Evolutionary conservation across 2,797 vertebrate species (phyloP).

Genomic region (Pampus argenteus): DNA sequence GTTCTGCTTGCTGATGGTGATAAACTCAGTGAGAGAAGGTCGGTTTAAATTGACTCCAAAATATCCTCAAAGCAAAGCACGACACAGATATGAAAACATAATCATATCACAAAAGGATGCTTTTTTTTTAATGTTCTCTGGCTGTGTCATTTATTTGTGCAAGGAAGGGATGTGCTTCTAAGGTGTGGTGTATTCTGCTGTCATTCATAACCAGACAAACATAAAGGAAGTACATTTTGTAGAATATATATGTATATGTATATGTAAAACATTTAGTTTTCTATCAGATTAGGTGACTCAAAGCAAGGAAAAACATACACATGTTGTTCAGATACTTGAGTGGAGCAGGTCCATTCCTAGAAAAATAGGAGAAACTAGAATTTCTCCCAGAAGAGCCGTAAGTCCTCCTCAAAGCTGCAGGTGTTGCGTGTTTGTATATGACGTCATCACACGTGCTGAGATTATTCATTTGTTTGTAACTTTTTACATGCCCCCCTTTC

Average conservation of each 20-base stretch:
- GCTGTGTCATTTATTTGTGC: background rate
- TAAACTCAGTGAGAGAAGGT: background rate
- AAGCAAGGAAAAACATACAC: constrained; percentile 1
- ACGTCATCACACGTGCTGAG: constrained; percentile 1
- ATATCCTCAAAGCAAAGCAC: background rate
- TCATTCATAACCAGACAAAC: background rate
- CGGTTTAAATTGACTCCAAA: background rate
- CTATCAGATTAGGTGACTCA: background rate
- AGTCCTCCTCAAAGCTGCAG: constrained; percentile 23
- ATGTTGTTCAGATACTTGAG: constrained; percentile 5
- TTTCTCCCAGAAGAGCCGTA: background rate
- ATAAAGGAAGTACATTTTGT: background rate
- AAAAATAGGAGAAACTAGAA: background rate
- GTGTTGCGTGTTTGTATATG: constrained; percentile 38
- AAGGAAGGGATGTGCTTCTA: background rate
- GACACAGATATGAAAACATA: background rate
- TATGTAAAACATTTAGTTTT: background rate
- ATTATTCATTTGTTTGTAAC: constrained; percentile 38
- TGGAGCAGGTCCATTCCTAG: background rate
- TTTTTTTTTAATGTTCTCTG: background rate
- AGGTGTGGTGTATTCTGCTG: background rate
- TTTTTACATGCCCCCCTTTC: no score
- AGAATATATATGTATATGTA: no score
- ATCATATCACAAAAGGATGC: background rate
- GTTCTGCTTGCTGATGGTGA: background rate